Evolutionary conservation across 2,113 vertebrate genomes (phyloP).

Genomic region (Chionodraco myersi): DNA sequence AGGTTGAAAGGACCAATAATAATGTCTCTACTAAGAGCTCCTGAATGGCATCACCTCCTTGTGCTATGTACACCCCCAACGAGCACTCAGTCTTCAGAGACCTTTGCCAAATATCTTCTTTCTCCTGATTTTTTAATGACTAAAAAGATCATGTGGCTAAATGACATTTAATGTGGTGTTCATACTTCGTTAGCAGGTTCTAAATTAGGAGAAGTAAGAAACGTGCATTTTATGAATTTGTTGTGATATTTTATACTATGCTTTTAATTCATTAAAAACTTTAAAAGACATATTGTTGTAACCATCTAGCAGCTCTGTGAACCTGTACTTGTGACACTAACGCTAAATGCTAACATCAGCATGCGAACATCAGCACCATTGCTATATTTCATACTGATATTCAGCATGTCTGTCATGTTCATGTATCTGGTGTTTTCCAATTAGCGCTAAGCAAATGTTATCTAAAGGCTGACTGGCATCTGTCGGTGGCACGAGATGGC

Average conservation of each 20-base stretch:
- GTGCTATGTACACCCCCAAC: background rate
- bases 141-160: background rate
- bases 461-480: background rate
- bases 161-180: background rate
- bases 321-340: background rate
- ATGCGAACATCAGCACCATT: background rate
- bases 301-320: background rate
- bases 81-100: constrained; percentile 12
- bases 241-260: background rate
- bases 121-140: background rate
- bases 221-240: background rate
- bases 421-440: constrained; percentile 8
- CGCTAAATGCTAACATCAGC: constrained; percentile 5
- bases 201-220: background rate
- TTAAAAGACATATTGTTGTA: too few relatives aligned
- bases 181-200: background rate
- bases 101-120: background rate
- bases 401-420: background rate
- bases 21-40: constrained; percentile 25
- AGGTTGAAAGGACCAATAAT: background rate
- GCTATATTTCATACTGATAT: background rate
- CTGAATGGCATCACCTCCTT: constrained; percentile 4
- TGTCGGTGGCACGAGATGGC: background rate
- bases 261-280: background rate
- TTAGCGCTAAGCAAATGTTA: background rate